Percentiles rank a stretch among this genome's conserved stretches.
Evolutionary conservation across 2,888 invertebrate species (phyloP).

Genomic region (Acanthosepion esculentum): DNA sequence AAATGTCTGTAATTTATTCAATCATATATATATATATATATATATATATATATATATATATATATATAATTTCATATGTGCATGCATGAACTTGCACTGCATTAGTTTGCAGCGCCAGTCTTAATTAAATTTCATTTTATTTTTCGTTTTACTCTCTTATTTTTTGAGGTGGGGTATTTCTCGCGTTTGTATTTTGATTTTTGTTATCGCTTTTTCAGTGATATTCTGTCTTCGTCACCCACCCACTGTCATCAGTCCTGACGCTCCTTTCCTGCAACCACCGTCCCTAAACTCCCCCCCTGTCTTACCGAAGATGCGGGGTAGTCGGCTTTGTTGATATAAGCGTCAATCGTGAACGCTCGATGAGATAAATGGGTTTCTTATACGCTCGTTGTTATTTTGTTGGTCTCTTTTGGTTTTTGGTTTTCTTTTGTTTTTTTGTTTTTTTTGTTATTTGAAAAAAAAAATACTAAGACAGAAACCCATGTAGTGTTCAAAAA

Average conservation of each 20-base stretch:
- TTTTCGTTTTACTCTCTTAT: no score
- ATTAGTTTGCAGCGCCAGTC: no score
- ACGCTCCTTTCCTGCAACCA: neutral
- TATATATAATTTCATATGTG: neutral
- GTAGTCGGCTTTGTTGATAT: neutral
- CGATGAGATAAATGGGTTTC: neutral
- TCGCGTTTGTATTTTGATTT: no score
- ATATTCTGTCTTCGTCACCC: neutral
- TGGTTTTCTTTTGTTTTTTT: neutral
- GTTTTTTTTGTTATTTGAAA: neutral
- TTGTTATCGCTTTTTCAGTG: neutral
- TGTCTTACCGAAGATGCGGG: neutral
- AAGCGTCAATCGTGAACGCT: neutral
- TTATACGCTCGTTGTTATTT: neutral
- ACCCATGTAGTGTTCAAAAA: neutral
- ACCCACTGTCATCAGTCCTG: neutral
- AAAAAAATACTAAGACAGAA: neutral
- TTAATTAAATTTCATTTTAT: no score
- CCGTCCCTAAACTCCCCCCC: neutral
- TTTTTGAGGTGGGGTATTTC: no score
- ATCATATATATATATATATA: no score
- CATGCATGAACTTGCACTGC: neutral
- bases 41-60: neutral
- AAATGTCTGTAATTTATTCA: no score
- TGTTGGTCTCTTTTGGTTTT: no score